phyloP scores from a whole-genome alignment of 2,113 vertebrate species.

The Gymnarchus niloticus region DNA sequence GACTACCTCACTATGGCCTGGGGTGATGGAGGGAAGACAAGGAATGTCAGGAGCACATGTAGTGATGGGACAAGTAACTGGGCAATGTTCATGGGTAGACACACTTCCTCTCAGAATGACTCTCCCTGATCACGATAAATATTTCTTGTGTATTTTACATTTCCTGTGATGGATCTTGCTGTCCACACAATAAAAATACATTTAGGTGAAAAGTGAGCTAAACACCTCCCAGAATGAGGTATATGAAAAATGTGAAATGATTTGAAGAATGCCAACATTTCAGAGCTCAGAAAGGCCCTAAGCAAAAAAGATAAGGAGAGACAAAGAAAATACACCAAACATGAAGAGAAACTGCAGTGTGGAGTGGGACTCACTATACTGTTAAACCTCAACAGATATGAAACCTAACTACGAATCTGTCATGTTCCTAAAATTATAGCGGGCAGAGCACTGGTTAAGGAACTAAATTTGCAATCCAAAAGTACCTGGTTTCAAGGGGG shows the following conservation, averaged over 20 bases:
- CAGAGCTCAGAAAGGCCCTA: background rate
- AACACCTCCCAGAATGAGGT: background rate
- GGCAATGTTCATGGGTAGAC: no score
- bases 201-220: no score
- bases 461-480: background rate
- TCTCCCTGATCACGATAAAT: background rate
- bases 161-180: background rate
- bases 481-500: background rate
- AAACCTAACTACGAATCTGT: no score
- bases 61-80: background rate
- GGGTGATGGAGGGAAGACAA: background rate
- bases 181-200: background rate
- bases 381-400: no score
- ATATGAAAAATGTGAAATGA: no score
- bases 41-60: background rate
- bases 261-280: background rate
- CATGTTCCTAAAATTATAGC: background rate
- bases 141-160: background rate
- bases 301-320: background rate
- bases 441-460: background rate
- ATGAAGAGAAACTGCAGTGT: background rate
- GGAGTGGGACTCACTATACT: background rate
- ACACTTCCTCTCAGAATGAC: background rate
- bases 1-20: constrained; percentile 24
- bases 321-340: background rate